These are phyloP conservation scores for Palythoa caribaeorum DNA, from an alignment of 92 coral and sea anemone genomes.

Conservation along the genomic window DNA sequence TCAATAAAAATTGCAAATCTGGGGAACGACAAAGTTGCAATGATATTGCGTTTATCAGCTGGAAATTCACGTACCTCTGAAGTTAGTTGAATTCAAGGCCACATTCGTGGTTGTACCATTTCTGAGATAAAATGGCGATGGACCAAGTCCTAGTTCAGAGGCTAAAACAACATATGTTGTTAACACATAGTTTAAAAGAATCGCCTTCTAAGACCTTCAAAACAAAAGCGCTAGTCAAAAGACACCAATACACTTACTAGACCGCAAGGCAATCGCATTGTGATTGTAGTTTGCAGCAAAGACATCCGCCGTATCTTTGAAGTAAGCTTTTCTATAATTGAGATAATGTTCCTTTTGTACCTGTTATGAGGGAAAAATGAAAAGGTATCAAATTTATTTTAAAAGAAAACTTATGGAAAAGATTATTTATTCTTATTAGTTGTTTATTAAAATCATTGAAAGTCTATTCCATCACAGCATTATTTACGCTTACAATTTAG, in stretches of 20 bases:
- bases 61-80: conserved; percentile 41
- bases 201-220: no score
- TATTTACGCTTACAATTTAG: no score
- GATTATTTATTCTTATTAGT: no score
- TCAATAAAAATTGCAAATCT: no score
- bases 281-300: conserved; percentile 60
- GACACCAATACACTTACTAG: conserved; percentile 63
- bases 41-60: background rate
- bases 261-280: conserved; percentile 44
- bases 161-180: conserved; percentile 40
- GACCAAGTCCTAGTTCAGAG: conserved; percentile 72
- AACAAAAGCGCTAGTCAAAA: background rate
- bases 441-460: no score
- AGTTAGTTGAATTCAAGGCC: background rate
- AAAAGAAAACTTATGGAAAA: no score
- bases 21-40: no score
- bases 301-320: conserved; percentile 86
- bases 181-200: no score
- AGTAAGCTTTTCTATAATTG: conserved; percentile 92
- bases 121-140: conserved; percentile 71
- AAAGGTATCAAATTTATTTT: background rate
- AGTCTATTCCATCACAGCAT: no score
- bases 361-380: conserved; percentile 39
- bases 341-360: conserved; percentile 89
- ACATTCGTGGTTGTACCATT: conserved; percentile 39